These are phyloP conservation scores for Felis chaus DNA, from an alignment of 2,113 vertebrate genomes.

Conservation along the genomic window DNA sequence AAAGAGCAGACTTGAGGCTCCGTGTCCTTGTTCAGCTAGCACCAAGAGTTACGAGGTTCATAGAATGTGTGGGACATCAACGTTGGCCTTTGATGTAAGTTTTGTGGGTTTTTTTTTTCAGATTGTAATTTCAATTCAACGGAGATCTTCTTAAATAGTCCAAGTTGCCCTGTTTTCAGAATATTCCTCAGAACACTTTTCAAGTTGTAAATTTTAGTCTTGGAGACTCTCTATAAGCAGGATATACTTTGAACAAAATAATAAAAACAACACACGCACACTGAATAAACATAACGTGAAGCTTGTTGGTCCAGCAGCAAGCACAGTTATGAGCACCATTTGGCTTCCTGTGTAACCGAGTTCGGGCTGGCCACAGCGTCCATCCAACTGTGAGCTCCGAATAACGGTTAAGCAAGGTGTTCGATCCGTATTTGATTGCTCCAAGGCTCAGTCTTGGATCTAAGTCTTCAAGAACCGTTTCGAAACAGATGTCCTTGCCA, in stretches of 20 bases:
- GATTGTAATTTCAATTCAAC: slow-evolving; percentile 64
- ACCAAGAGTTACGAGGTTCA: slow-evolving; percentile 70
- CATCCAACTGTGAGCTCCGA: neutral
- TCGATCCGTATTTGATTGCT: neutral
- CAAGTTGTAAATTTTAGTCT: slow-evolving; percentile 80
- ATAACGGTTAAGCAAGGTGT: neutral
- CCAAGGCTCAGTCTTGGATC: neutral
- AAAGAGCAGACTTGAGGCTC: neutral
- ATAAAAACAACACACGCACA: slow-evolving; percentile 22
- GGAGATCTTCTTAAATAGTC: slow-evolving; percentile 65
- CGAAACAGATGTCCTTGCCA: neutral
- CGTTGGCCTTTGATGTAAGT: neutral
- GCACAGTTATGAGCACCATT: slow-evolving; percentile 80
- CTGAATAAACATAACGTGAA: slow-evolving; percentile 72
- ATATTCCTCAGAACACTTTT: slow-evolving; percentile 79
- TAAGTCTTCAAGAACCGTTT: neutral
- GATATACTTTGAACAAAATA: slow-evolving; percentile 73
- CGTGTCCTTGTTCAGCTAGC: slow-evolving; percentile 40
- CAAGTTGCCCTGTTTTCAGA: slow-evolving; percentile 57
- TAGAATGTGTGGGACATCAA: neutral
- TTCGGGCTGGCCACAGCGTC: neutral
- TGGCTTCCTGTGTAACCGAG: neutral
- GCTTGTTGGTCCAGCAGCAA: slow-evolving; percentile 88
- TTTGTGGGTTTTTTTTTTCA: neutral
- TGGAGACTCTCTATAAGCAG: slow-evolving; percentile 77